Conservation (phyloP, 2,888 invertebrate species). For the Lobophora halterata region DNA sequence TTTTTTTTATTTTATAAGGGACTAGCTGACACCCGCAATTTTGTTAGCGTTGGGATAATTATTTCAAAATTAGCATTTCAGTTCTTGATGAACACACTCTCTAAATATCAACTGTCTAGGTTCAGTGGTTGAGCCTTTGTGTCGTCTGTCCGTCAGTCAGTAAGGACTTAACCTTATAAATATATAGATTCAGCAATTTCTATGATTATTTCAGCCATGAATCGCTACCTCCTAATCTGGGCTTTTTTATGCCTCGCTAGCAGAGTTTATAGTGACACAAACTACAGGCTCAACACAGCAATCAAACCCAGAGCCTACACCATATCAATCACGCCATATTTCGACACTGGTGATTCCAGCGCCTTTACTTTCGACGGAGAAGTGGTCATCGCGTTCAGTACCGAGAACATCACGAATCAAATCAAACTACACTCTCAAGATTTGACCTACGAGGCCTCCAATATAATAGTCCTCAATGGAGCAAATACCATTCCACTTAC, state of each 20-base stretch:
- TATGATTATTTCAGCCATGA: slow-evolving; percentile 58
- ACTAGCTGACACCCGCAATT: too few species aligned
- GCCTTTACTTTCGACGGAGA: slow-evolving; percentile 73
- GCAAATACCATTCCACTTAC: slow-evolving; percentile 35
- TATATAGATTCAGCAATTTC: too few species aligned
- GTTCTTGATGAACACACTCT: too few species aligned
- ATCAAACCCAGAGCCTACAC: slow-evolving; percentile 78
- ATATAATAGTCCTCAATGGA: slow-evolving; percentile 47
- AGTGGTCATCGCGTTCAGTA: slow-evolving; percentile 61
- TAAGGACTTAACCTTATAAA: too few species aligned
- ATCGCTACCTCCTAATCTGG: slow-evolving; percentile 34
- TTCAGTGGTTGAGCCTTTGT: too few species aligned
- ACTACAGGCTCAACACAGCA: slow-evolving; percentile 59
- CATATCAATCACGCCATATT: slow-evolving; percentile 74
- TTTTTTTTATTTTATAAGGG: too few species aligned
- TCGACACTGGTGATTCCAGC: slow-evolving; percentile 58
- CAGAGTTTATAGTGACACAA: slow-evolving; percentile 47
- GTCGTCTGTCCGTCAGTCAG: too few species aligned
- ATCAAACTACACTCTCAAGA: slow-evolving; percentile 68
- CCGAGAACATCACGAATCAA: slow-evolving; percentile 43
- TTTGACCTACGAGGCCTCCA: slow-evolving; percentile 44
- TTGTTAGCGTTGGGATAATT: too few species aligned
- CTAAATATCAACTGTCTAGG: too few species aligned
- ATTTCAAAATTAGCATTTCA: too few species aligned
- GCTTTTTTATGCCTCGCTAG: slow-evolving; percentile 37